These are phyloP conservation scores for Leistus spinibarbis DNA, from an alignment of 2,888 invertebrate genomes.

Conservation along the genomic window DNA sequence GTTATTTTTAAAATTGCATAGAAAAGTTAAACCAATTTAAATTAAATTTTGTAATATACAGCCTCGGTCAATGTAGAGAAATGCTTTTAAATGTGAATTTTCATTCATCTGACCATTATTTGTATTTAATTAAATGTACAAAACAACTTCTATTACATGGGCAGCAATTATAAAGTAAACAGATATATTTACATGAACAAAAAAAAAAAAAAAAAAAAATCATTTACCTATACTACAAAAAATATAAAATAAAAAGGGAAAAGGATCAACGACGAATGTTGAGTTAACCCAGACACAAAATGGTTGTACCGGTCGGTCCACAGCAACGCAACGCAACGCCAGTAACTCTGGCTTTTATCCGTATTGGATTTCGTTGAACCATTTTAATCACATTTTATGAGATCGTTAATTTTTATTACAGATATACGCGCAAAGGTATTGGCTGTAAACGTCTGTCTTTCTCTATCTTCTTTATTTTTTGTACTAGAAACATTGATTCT, in stretches of 20 bases:
- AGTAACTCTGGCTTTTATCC: constrained; percentile 27
- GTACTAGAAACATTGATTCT: neutral
- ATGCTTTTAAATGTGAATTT: no score
- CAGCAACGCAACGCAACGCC: neutral
- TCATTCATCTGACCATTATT: neutral
- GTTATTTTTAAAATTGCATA: no score
- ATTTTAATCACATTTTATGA: constrained; percentile 40
- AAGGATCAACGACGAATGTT: constrained; percentile 13
- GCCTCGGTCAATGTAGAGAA: no score
- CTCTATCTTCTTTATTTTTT: neutral
- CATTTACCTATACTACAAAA: neutral
- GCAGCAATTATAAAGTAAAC: neutral
- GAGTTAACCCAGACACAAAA: constrained; percentile 24
- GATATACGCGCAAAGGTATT: constrained; percentile 22
- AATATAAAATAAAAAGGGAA: no score
- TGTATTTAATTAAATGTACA: neutral
- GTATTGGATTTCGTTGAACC: constrained; percentile 38
- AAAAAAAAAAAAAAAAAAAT: no score
- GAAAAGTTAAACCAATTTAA: no score
- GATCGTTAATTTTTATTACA: constrained; percentile 39
- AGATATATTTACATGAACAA: no score
- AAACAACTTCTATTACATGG: neutral
- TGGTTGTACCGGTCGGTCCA: neutral
- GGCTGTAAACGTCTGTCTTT: constrained; percentile 7
- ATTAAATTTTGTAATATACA: no score